A percentile compares a stretch with the other conserved stretches of the same genome.
phyloP scores from a whole-genome alignment of 1,140 invertebrate genomes.

The Sarcophaga bullata region DNA sequence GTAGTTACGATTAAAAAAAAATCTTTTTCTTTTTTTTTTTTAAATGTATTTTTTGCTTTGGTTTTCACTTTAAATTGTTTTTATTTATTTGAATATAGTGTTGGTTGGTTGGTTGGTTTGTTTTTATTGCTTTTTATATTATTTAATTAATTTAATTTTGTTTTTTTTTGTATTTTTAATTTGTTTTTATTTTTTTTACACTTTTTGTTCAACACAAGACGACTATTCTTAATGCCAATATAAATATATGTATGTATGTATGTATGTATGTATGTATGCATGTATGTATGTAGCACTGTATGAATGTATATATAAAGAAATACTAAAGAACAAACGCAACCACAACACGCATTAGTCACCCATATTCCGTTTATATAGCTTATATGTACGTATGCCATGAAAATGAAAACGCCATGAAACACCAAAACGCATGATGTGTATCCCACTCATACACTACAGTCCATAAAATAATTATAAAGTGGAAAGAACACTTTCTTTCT shows the following conservation, averaged over 20 bases:
- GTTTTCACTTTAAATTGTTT: not conserved
- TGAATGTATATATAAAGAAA: not conserved
- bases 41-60: not conserved
- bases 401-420: no score
- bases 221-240: not conserved
- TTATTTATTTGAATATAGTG: not conserved
- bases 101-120: not conserved
- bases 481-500: no score
- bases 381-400: no score
- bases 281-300: not conserved
- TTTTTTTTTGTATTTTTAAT: slow-evolving; percentile 3
- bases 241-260: not conserved
- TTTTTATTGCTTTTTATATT: not conserved
- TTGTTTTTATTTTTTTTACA: not conserved
- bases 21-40: slow-evolving; percentile 7
- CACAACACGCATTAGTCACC: not conserved
- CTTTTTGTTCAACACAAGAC: not conserved
- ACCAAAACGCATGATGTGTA: no score
- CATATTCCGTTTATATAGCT: no score
- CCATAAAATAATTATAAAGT: no score
- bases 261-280: no score
- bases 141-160: not conserved
- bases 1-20: not conserved
- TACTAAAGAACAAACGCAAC: not conserved
- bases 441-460: no score